These are phyloP conservation scores for Hetaerina americana DNA, from an alignment of 1,140 invertebrate species.

Conservation along the genomic window DNA sequence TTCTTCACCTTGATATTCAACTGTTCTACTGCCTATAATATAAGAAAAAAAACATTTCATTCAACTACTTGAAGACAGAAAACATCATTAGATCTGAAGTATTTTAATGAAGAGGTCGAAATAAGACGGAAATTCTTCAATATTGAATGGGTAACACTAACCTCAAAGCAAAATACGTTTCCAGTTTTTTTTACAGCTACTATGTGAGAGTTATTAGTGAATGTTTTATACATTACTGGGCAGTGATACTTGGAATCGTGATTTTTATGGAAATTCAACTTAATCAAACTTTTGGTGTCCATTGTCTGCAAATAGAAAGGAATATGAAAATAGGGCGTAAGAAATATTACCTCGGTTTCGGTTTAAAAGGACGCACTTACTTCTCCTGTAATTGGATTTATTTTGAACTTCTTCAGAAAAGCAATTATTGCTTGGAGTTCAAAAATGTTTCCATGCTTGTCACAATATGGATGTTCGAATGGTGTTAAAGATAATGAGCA, in stretches of 20 bases:
- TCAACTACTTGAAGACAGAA: slow-evolving; percentile 2
- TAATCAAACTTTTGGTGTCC: slow-evolving; percentile 72
- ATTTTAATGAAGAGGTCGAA: slow-evolving; percentile 7
- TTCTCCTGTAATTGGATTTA: slow-evolving; percentile 89
- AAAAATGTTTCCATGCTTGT: slow-evolving; percentile 76
- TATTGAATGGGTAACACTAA: too few relatives aligned
- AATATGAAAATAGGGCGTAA: background rate
- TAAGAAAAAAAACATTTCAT: slow-evolving; percentile 6
- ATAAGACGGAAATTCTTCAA: too few relatives aligned
- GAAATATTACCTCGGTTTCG: background rate
- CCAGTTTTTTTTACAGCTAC: slow-evolving; percentile 83
- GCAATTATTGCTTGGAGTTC: slow-evolving; percentile 76
- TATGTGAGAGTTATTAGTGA: slow-evolving; percentile 93
- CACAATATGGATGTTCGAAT: slow-evolving; percentile 86
- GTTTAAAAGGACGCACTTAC: slow-evolving; percentile 30
- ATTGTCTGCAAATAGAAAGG: slow-evolving; percentile 43
- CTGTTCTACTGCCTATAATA: slow-evolving; percentile 74
- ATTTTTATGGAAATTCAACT: slow-evolving; percentile 85
- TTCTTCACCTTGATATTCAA: slow-evolving; percentile 91
- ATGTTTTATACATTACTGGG: slow-evolving; percentile 87
- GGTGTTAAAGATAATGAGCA: slow-evolving; percentile 87
- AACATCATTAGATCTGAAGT: background rate
- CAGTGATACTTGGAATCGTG: slow-evolving; percentile 77
- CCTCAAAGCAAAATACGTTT: slow-evolving; percentile 91
- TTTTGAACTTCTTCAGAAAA: slow-evolving; percentile 86